Evolutionary conservation across 1,140 invertebrate genomes (phyloP).

Genomic region (Panagrolaimus sp.): DNA sequence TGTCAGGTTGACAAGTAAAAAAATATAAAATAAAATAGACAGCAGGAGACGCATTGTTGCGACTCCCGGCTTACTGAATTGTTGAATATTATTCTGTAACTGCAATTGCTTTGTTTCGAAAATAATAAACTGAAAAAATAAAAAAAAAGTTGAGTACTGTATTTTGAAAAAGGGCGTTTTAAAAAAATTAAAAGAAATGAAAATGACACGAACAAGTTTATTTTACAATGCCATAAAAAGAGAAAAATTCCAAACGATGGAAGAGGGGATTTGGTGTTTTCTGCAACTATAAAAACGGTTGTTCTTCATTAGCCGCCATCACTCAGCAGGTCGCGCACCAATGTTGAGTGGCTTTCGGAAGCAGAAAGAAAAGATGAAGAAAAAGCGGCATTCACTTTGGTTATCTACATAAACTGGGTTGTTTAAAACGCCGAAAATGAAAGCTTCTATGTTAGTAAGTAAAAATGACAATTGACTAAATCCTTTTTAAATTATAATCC

Average conservation of each 20-base stretch:
- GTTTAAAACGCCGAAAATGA: not conserved
- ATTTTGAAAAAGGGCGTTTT: not conserved
- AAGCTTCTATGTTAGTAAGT: not conserved
- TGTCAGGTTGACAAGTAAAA: not conserved
- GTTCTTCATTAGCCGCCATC: slow-evolving; percentile 11
- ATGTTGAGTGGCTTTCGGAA: slow-evolving; percentile 12
- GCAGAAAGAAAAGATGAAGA: not conserved
- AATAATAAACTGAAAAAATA: not conserved
- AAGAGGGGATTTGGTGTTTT: not conserved
- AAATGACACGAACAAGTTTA: not conserved
- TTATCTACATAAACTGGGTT: not conserved
- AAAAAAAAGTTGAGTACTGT: not conserved
- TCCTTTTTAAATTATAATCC: not conserved
- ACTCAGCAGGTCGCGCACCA: slow-evolving; percentile 13
- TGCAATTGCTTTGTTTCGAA: not conserved
- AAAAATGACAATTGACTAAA: no score
- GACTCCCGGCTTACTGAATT: not conserved
- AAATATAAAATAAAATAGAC: not conserved
- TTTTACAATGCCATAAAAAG: not conserved
- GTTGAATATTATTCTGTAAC: not conserved
- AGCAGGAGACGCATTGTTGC: slow-evolving; percentile 12
- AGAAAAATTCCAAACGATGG: not conserved
- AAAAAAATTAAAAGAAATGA: not conserved
- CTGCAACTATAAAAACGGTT: not conserved
- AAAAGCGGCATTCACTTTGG: not conserved